Evolutionary conservation across 2,888 invertebrate genomes (phyloP).

Genomic region (Autographa pulchrina): DNA sequence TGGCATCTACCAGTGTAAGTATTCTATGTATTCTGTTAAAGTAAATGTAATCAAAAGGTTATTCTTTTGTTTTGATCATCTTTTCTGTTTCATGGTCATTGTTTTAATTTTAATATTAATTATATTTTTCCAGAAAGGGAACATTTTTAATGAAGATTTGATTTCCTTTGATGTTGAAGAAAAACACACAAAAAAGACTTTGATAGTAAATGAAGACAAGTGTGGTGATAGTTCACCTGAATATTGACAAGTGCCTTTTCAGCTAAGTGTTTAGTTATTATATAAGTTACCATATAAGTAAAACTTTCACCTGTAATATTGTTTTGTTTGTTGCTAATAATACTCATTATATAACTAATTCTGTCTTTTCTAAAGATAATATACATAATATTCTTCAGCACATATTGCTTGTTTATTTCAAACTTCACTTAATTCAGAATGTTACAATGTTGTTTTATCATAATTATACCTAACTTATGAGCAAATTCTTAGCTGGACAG

Average conservation of each 20-base stretch:
- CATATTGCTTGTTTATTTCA: constrained; percentile 29
- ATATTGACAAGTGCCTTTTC: constrained; percentile 82
- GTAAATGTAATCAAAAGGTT: too few relatives aligned
- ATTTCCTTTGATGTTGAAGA: constrained; percentile 85
- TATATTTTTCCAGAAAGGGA: constrained; percentile 76
- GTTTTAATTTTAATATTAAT: background rate
- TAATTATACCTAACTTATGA: constrained; percentile 18
- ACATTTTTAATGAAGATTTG: constrained; percentile 75
- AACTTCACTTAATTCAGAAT: constrained; percentile 1
- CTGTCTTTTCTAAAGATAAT: constrained; percentile 26
- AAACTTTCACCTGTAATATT: constrained; percentile 38
- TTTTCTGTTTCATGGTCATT: background rate
- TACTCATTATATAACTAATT: constrained; percentile 36
- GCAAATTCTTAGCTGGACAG: background rate
- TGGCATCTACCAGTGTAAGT: constrained; percentile 81
- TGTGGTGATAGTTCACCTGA: constrained; percentile 84
- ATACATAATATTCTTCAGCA: constrained; percentile 32
- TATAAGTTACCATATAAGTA: constrained; percentile 73
- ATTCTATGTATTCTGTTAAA: background rate
- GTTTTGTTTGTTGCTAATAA: constrained; percentile 53
- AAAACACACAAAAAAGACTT: constrained; percentile 73
- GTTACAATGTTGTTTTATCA: constrained; percentile 13
- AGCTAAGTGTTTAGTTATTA: constrained; percentile 58
- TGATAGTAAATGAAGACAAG: constrained; percentile 76
- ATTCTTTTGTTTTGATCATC: background rate